Base-by-base conservation (phyloP, 2,113 vertebrate species). In the Columba livia region DNA sequence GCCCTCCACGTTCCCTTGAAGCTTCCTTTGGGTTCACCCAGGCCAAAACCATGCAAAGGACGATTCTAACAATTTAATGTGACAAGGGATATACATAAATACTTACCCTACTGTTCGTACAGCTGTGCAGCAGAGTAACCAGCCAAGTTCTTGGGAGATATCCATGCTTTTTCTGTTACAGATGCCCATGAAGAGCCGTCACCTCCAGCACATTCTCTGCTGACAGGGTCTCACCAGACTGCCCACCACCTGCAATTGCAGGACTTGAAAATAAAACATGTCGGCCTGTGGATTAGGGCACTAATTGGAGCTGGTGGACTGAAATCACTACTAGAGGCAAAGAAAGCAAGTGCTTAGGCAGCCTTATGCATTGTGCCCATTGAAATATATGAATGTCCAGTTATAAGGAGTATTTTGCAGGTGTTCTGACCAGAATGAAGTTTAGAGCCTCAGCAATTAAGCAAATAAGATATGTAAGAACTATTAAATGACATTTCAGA, bases 171-270 rank as follows among this genome's bases (percentile, higher is more conserved):
- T 72, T 42, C 29, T 91, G 29, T 83, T 69, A 23, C 67, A 69
- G 75, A 26, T 53, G 21, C 17, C 20, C 0, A 0, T 34, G 42
- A n/a, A 26, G 71, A 67, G 23, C 9, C n/a, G 40, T 54, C 10
- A 34, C 21, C n/a, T 85, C 31, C 34, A 60, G 18, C n/a, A 62
- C 65, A 75, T 12, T 50, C 28, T 53, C n/a, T 88, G 34, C 56
- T 81, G 36, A 4, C 7, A n/a, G 44, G 23, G 8, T 88, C 61
- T 71, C 31, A 58, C 75, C 62, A 47, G 42, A 15, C 69, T 53
- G 34, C 32, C 34, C 8, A 44, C 31, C 31, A 28, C 28, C 8
- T 62, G 61, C 60, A 38, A 0, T 24, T 69, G 31, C 48, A 72
- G 40, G 29, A 31, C 36, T 40, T 66, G 57, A 6, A 47, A 42